Evolutionary conservation across 1,140 invertebrate genomes (phyloP).

Genomic region (Frieseomelitta varia): DNA sequence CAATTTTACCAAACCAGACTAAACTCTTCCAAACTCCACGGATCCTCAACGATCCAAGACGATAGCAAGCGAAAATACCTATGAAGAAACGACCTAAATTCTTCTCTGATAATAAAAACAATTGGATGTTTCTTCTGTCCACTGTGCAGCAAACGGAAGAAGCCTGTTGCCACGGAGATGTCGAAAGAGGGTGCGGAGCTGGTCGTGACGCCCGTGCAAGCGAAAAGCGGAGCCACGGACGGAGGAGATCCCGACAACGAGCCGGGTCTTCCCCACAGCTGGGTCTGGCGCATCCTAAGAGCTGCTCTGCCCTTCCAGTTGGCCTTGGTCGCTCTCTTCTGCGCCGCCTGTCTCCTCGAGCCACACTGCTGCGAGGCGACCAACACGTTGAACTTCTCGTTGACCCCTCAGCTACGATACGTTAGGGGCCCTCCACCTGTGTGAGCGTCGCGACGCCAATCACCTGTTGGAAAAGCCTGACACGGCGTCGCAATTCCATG

Average conservation of each 20-base stretch:
- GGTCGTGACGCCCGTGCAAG: conserved; percentile 9
- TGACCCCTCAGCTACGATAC: conserved; percentile 92
- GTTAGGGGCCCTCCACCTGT: conserved; percentile 92
- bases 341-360: conserved; percentile 91
- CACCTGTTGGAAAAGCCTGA: conserved; percentile 3
- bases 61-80: too few species aligned
- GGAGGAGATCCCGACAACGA: conserved; percentile 79
- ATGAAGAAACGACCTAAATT: neutral
- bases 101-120: neutral
- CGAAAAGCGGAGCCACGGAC: conserved; percentile 50
- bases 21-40: too few species aligned
- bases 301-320: conserved; percentile 91
- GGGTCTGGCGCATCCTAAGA: conserved; percentile 89
- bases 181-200: conserved; percentile 18
- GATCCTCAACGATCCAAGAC: neutral
- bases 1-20: neutral
- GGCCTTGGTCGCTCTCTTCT: conserved; percentile 90
- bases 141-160: conserved; percentile 78
- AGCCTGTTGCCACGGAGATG: conserved; percentile 49
- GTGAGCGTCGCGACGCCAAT: conserved; percentile 78
- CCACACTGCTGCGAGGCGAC: conserved; percentile 92
- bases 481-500: neutral
- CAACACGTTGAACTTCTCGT: conserved; percentile 90
- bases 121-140: conserved; percentile 41
- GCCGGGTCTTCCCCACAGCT: conserved; percentile 81